A percentile compares a stretch with the other conserved stretches of the same genome.
These are phyloP conservation scores for Tetanocera ferruginea DNA, from an alignment of 2,888 invertebrate genomes.

Conservation along the genomic window DNA sequence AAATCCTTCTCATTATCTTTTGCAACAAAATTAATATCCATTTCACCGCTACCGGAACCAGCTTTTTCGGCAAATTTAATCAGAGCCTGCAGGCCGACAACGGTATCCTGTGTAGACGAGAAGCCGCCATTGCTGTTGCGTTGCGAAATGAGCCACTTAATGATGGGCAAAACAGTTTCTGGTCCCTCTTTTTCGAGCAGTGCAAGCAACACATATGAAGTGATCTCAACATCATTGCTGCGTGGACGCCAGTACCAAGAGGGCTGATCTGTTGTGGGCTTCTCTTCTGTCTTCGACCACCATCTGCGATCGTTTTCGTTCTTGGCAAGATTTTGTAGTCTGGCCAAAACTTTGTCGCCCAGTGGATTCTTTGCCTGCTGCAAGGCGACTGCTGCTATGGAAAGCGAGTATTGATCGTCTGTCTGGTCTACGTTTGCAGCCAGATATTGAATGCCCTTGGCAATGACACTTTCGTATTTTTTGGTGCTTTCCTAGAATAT, in stretches of 20 bases:
- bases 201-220: slow-evolving; percentile 87
- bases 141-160: slow-evolving; percentile 81
- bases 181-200: slow-evolving; percentile 69
- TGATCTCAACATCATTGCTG: slow-evolving; percentile 83
- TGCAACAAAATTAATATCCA: slow-evolving; percentile 58
- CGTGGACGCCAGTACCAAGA: slow-evolving; percentile 71
- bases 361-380: slow-evolving; percentile 81
- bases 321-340: slow-evolving; percentile 70
- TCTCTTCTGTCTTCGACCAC: slow-evolving; percentile 78
- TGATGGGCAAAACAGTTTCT: slow-evolving; percentile 71
- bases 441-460: slow-evolving; percentile 83
- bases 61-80: slow-evolving; percentile 75
- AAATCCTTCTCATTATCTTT: slow-evolving; percentile 47
- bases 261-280: slow-evolving; percentile 56
- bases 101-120: slow-evolving; percentile 83
- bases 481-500: slow-evolving; percentile 53
- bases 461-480: slow-evolving; percentile 77
- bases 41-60: slow-evolving; percentile 62
- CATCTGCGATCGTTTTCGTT: slow-evolving; percentile 75
- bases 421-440: slow-evolving; percentile 77
- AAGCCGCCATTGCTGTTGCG: slow-evolving; percentile 80
- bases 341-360: slow-evolving; percentile 75
- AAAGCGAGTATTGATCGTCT: slow-evolving; percentile 80
- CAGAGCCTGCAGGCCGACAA: slow-evolving; percentile 80
- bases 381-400: slow-evolving; percentile 83